Conservation (phyloP, 2,797 vertebrate species). For the Anguilla megastoma region DNA sequence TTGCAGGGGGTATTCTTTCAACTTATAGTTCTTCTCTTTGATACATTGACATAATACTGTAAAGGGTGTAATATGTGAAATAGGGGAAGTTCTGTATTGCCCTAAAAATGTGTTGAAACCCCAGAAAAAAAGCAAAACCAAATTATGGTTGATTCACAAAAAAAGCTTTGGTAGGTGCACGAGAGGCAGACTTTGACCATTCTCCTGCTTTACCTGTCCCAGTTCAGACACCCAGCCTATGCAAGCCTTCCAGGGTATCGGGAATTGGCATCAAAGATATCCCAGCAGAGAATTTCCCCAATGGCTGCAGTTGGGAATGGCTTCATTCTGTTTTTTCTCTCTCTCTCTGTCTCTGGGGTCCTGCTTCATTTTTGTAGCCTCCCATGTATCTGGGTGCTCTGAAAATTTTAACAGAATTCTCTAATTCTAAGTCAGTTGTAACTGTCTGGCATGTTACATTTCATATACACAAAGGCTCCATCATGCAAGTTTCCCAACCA, state of each 20-base stretch:
- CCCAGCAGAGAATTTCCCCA: not conserved
- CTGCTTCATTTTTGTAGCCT: not conserved
- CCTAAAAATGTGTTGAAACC: not conserved
- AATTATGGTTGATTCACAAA: not conserved
- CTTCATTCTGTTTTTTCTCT: not conserved
- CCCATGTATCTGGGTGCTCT: not conserved
- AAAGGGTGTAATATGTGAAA: not conserved
- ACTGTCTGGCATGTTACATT: not conserved
- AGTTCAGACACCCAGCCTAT: not conserved
- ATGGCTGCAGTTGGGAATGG: not conserved
- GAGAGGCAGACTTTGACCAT: not conserved
- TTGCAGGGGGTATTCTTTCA: not conserved
- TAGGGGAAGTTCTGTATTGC: not conserved
- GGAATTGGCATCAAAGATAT: not conserved
- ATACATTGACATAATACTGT: too few relatives aligned
- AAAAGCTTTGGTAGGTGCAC: not conserved
- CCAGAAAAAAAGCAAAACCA: not conserved
- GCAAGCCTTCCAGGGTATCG: not conserved
- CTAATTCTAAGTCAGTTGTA: not conserved
- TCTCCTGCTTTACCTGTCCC: not conserved
- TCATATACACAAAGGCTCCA: not conserved
- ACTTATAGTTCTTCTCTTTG: not conserved
- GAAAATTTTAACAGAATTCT: not conserved
- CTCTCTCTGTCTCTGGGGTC: too few relatives aligned
- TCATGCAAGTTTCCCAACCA: not conserved